Evolutionary conservation across 2,888 invertebrate genomes (phyloP).

Genomic region (Philaethria dido): DNA sequence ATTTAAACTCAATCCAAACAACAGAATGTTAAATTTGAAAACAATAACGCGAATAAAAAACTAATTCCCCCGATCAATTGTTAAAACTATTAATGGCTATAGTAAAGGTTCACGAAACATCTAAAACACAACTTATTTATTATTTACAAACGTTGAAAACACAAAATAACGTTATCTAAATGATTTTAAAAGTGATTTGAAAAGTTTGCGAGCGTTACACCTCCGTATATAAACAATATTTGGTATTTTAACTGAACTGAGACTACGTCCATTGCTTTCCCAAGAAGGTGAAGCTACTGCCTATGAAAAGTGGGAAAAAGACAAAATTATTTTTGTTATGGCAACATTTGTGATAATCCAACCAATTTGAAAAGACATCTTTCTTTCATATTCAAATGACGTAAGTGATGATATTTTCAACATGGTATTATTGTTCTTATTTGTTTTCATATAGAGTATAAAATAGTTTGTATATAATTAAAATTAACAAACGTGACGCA

Average conservation of each 20-base stretch:
- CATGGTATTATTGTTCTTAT: conserved; percentile 30
- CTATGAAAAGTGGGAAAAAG: conserved; percentile 72
- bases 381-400: conserved; percentile 24
- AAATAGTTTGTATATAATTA: conserved; percentile 5
- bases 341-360: conserved; percentile 64
- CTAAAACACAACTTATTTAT: conserved; percentile 64
- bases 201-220: conserved; percentile 79
- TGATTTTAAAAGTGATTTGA: conserved; percentile 75
- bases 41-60: conserved; percentile 56
- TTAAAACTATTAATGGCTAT: conserved; percentile 52
- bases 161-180: conserved; percentile 66
- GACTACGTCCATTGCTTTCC: conserved; percentile 79
- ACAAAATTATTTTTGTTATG: conserved; percentile 68
- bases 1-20: conserved; percentile 57
- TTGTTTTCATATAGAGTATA: fast-evolving
- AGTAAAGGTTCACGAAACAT: conserved; percentile 60
- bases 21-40: conserved; percentile 52
- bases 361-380: conserved; percentile 45
- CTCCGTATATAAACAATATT: conserved; percentile 81
- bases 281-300: conserved; percentile 79
- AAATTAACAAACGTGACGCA: conserved; percentile 9
- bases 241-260: conserved; percentile 66
- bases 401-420: not conserved
- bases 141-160: conserved; percentile 68
- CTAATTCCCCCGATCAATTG: conserved; percentile 56